These are phyloP conservation scores for Drosophila oshimai DNA, from an alignment of 1,140 invertebrate species.

Conservation along the genomic window DNA sequence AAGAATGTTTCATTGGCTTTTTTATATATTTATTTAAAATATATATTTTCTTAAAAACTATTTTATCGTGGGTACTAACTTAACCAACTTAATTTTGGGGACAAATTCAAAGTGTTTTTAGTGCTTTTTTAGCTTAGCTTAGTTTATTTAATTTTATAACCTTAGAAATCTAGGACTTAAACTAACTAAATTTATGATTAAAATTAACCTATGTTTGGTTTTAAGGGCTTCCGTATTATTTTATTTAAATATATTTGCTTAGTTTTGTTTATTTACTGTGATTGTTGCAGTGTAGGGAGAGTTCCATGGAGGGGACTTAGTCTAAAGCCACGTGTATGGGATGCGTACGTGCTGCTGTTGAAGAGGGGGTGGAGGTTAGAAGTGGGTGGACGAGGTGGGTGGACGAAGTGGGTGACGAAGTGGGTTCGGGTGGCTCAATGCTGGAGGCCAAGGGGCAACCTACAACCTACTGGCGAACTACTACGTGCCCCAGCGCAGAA, in stretches of 20 bases:
- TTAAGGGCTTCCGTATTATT: too few species aligned
- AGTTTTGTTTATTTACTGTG: background rate
- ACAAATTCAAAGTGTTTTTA: too few species aligned
- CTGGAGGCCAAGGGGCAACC: conserved; percentile 18
- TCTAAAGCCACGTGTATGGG: conserved; percentile 40
- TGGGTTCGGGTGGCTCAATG: background rate
- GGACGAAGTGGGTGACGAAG: background rate
- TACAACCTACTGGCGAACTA: conserved; percentile 33
- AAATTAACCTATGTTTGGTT: too few species aligned
- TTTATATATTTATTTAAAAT: too few species aligned
- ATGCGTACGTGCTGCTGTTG: conserved; percentile 40
- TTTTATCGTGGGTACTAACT: background rate
- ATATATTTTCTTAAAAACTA: too few species aligned
- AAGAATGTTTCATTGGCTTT: too few species aligned
- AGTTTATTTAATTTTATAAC: too few species aligned
- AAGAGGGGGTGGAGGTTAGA: background rate
- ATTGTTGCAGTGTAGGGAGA: background rate
- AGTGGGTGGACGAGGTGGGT: background rate
- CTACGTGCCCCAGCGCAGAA: conserved; percentile 64
- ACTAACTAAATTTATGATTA: too few species aligned
- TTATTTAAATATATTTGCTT: background rate
- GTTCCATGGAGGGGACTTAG: conserved; percentile 23
- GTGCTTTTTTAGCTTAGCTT: too few species aligned
- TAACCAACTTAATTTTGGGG: too few species aligned
- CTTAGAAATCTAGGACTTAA: too few species aligned